phyloP scores from a whole-genome alignment of 2,797 vertebrate genomes.

The Delichon dasypus region DNA sequence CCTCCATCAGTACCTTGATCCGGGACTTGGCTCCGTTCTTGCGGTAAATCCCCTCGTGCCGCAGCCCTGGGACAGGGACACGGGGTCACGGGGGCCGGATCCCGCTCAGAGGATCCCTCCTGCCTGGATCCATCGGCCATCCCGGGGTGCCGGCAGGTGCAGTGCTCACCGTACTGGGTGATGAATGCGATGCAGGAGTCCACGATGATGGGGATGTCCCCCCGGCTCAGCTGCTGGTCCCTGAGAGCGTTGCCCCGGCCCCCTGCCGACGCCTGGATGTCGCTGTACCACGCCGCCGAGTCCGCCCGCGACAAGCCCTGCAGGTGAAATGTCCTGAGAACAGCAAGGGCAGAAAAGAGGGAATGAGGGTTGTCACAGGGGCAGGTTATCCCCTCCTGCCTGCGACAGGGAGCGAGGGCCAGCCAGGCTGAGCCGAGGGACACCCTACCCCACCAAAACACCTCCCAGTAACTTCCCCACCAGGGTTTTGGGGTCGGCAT shows the following conservation, averaged over 20 bases:
- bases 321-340: constrained; percentile 89
- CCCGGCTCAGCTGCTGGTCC: constrained; percentile 94
- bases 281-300: constrained; percentile 85
- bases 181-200: constrained; percentile 98
- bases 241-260: constrained; percentile 87
- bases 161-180: constrained; percentile 91
- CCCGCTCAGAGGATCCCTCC: not conserved
- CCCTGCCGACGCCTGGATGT: constrained; percentile 88
- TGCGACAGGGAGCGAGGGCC: accelerated
- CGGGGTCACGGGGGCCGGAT: accelerated
- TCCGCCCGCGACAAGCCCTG: constrained; percentile 86
- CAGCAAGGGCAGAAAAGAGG: constrained; percentile 40
- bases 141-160: accelerated
- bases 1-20: constrained; percentile 93
- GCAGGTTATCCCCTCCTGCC: not conserved
- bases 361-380: not conserved
- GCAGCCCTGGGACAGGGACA: constrained; percentile 79
- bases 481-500: accelerated
- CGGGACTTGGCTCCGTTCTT: constrained; percentile 95
- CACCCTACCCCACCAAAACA: accelerated
- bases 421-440: accelerated
- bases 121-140: accelerated
- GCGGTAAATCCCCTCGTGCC: constrained; percentile 94
- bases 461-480: not conserved
- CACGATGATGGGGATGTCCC: constrained; percentile 95